phyloP scores from a whole-genome alignment of 2,888 invertebrate species.

The Matsumyia berberina region DNA sequence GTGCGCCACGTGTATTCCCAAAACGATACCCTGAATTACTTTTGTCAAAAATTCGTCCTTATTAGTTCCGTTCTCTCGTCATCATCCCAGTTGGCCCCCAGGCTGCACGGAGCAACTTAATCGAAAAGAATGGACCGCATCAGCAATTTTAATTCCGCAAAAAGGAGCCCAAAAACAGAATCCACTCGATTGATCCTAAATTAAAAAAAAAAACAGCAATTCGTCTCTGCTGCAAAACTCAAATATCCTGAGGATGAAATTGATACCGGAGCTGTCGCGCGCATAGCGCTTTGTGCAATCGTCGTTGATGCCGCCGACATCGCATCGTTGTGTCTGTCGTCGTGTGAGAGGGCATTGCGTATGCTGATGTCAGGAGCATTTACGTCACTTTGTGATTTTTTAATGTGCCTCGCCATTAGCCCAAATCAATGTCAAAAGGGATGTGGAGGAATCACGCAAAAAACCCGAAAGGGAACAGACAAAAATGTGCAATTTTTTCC shows the following conservation, averaged over 20 bases:
- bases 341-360: constrained; percentile 35
- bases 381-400: constrained; percentile 63
- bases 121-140: constrained; percentile 63
- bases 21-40: not conserved
- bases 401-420: constrained; percentile 66
- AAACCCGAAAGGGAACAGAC: constrained; percentile 28
- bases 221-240: constrained; percentile 22
- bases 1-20: constrained; percentile 29
- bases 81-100: constrained; percentile 4
- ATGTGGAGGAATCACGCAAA: constrained; percentile 41
- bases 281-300: constrained; percentile 60
- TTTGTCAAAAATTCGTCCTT: constrained; percentile 31
- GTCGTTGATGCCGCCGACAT: constrained; percentile 32
- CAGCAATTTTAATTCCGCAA: constrained; percentile 53
- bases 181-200: constrained; percentile 14
- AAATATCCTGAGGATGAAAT: constrained; percentile 72
- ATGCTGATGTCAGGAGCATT: constrained; percentile 70
- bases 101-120: constrained; percentile 61
- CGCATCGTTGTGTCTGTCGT: not conserved
- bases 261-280: constrained; percentile 69
- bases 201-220: constrained; percentile 32
- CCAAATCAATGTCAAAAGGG: constrained; percentile 70
- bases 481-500: constrained; percentile 51
- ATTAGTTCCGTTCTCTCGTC: constrained; percentile 34
- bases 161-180: constrained; percentile 2